Percentiles rank a stretch among this genome's conserved stretches.
phyloP scores from a whole-genome alignment of 2,113 vertebrate genomes.

The Budorcas taxicolor region DNA sequence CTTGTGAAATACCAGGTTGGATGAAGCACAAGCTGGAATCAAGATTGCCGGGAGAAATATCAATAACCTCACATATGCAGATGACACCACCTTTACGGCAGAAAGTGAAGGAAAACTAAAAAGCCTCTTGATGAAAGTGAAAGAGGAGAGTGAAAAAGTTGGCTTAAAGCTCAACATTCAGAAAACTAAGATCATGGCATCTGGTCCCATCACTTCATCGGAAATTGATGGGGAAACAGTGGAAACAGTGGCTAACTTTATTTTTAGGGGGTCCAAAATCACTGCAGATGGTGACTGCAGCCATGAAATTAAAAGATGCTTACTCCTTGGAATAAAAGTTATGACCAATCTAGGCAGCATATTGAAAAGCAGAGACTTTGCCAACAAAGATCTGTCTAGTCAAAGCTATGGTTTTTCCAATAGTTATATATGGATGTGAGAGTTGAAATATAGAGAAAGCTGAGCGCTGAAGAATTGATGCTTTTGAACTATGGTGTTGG shows the following conservation, averaged over 20 bases:
- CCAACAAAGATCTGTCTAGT: background rate
- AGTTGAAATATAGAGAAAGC: background rate
- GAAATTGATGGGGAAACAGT: background rate
- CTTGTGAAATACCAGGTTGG: background rate
- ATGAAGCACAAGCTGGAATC: background rate
- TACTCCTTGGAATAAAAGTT: background rate
- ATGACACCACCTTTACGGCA: background rate
- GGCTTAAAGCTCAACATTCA: background rate
- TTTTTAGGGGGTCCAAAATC: background rate
- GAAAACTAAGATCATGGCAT: background rate
- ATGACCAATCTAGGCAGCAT: background rate
- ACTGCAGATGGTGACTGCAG: background rate
- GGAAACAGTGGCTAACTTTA: background rate
- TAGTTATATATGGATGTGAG: background rate
- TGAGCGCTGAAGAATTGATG: accelerated
- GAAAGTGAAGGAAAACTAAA: background rate
- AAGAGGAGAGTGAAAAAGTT: background rate
- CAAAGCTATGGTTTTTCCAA: background rate
- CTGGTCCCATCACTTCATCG: background rate
- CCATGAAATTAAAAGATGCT: background rate
- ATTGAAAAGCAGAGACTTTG: background rate
- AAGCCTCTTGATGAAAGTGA: background rate
- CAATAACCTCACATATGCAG: background rate
- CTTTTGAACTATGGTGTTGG: background rate
- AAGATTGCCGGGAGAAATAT: background rate